Conservation (phyloP, 2,113 vertebrate species). For the Clarias macrocephalus region DNA sequence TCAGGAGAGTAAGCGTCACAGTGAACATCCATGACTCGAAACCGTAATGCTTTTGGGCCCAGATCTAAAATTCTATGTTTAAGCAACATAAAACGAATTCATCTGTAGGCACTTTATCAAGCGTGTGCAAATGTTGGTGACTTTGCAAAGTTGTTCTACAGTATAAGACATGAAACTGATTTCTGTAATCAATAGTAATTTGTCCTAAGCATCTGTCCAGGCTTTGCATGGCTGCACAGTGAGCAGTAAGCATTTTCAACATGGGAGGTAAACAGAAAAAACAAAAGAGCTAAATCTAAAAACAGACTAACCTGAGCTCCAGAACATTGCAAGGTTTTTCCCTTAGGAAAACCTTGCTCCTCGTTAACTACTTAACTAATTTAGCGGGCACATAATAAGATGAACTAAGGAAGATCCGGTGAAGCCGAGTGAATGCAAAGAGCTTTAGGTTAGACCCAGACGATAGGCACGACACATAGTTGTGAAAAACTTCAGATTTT, state of each 20-base stretch:
- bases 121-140: background rate
- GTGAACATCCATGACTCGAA: background rate
- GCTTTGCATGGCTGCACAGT: slow-evolving; percentile 8
- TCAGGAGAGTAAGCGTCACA: background rate
- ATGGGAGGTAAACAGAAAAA: background rate
- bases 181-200: slow-evolving; percentile 36
- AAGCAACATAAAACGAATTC: background rate
- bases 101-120: background rate
- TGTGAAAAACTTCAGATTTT: background rate
- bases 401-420: background rate
- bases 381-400: background rate
- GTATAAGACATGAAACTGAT: background rate
- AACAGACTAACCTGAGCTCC: background rate
- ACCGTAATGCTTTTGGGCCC: background rate
- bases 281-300: background rate
- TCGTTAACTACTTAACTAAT: background rate
- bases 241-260: slow-evolving; percentile 24
- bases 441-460: background rate
- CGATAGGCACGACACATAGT: background rate
- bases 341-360: background rate
- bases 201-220: background rate
- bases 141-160: background rate
- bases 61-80: background rate
- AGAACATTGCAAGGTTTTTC: background rate
- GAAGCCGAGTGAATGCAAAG: background rate